Base-by-base conservation (phyloP, 2,113 vertebrate genomes). In the Oplegnathus fasciatus region DNA sequence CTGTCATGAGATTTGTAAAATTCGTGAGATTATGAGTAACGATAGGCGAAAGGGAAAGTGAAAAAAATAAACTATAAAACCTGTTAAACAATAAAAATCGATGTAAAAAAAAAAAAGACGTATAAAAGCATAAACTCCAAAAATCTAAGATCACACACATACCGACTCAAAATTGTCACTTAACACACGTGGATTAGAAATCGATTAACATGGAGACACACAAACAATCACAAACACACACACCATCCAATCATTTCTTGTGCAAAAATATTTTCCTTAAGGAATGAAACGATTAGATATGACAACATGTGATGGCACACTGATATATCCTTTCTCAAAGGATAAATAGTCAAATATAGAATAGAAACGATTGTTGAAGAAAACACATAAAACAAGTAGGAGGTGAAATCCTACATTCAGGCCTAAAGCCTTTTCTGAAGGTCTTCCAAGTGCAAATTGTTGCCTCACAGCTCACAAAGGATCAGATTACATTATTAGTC, bases 401-500 rank as follows among this genome's bases (percentile, higher is more conserved):
- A 90, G 68, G 69, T 75, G 37, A 84, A 85, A 48, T 72, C 81
- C 87, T 85, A 93, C 90, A 92, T 93, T 94, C 90, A 91, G 77
- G 86, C 68, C 42, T 15, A 9, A 20, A 18, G 80, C 67, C 52
- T 82, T 80, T 58, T 60, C 64, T 80, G 30, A 88, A 85, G 71
- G 77, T 86, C 66, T 69, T 85, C 58, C 61, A 94, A 94, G 94
- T 95, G 94, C 94, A 94, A 94, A 94, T 58, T 75, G 85, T 85
- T 78, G 86, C 85, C 83, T 92, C 91, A 74, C 88, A 89, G 85
- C 82, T 92, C 86, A 76, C 73, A 78, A 84, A 71, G 48, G 54
- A 79, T 72, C 68, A 58, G 60, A 66, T 54, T 18, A 57, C 22
- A 18, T 22, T 9, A 60, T 37, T 37, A 37, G 34, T 37, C 34